Conservation (phyloP, 2,888 invertebrate genomes). For the Caenorhabditis sp. region DNA sequence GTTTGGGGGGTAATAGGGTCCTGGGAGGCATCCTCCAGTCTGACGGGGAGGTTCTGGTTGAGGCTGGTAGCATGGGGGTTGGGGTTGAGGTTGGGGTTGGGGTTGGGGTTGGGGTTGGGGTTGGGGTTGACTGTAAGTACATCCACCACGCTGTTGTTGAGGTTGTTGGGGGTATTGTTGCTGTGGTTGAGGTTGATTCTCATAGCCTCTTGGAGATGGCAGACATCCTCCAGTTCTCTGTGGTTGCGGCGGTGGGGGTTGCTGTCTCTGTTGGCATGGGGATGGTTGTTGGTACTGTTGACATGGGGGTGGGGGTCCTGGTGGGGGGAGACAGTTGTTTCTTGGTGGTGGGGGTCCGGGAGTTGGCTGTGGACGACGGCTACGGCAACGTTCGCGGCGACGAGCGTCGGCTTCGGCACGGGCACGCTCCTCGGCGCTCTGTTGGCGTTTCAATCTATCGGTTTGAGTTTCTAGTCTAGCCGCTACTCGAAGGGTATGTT, state of each 20-base stretch:
- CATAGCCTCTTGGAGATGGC: constrained; percentile 62
- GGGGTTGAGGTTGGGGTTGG: constrained; percentile 24
- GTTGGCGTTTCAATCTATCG: constrained; percentile 68
- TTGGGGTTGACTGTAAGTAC: constrained; percentile 61
- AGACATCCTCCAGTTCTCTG: constrained; percentile 60
- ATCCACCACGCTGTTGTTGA: constrained; percentile 43
- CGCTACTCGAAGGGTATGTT: constrained; percentile 63
- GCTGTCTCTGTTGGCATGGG: constrained; percentile 47
- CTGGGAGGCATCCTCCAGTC: constrained; percentile 58
- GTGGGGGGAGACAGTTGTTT: constrained; percentile 51
- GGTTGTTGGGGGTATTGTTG: constrained; percentile 40
- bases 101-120: constrained; percentile 38
- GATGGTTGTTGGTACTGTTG: constrained; percentile 33
- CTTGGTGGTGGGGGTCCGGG: constrained; percentile 47
- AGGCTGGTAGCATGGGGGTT: constrained; percentile 27
- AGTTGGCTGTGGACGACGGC: constrained; percentile 51
- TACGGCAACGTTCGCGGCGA: constrained; percentile 60
- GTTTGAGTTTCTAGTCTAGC: constrained; percentile 70
- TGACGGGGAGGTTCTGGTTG: constrained; percentile 39
- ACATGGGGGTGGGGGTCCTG: constrained; percentile 58
- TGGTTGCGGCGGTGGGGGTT: constrained; percentile 43
- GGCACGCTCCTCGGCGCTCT: constrained; percentile 51
- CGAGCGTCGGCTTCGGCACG: constrained; percentile 57
- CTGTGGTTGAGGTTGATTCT: constrained; percentile 42
- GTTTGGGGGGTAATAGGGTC: constrained; percentile 60